phyloP scores from a whole-genome alignment of 2,113 vertebrate genomes.

The Ochotona princeps region DNA sequence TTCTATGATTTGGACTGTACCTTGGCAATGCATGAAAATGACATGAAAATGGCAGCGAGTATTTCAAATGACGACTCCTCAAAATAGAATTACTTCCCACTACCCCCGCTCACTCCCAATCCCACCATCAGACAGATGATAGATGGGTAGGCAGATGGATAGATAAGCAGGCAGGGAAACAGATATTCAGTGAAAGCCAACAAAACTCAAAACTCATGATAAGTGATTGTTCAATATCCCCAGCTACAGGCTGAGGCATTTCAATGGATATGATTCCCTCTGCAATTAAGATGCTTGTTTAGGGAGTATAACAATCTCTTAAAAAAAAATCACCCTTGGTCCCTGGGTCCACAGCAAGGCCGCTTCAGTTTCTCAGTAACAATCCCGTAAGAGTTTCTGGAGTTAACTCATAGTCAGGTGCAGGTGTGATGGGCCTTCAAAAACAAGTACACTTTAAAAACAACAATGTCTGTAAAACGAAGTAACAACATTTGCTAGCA shows the following conservation, averaged over 20 bases:
- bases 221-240: rapidly evolving
- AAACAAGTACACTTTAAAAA: background rate
- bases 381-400: constrained; percentile 14
- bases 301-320: constrained; percentile 19
- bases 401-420: constrained; percentile 42
- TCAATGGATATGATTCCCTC: constrained; percentile 30
- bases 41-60: constrained; percentile 30
- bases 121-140: background rate
- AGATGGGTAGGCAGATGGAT: background rate
- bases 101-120: background rate
- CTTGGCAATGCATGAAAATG: background rate
- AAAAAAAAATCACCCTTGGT: background rate
- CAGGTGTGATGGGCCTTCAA: background rate
- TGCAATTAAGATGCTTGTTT: constrained; percentile 59
- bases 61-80: constrained; percentile 8
- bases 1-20: constrained; percentile 38
- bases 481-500: background rate
- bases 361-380: constrained; percentile 53
- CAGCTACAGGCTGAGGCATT: background rate
- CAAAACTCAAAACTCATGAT: background rate
- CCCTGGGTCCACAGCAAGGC: background rate
- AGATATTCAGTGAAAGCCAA: constrained; percentile 12
- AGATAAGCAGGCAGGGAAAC: background rate
- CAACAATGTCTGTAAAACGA: background rate
- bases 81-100: background rate